phyloP scores from a whole-genome alignment of 2,797 vertebrate species.

The Champsocephalus gunnari region DNA sequence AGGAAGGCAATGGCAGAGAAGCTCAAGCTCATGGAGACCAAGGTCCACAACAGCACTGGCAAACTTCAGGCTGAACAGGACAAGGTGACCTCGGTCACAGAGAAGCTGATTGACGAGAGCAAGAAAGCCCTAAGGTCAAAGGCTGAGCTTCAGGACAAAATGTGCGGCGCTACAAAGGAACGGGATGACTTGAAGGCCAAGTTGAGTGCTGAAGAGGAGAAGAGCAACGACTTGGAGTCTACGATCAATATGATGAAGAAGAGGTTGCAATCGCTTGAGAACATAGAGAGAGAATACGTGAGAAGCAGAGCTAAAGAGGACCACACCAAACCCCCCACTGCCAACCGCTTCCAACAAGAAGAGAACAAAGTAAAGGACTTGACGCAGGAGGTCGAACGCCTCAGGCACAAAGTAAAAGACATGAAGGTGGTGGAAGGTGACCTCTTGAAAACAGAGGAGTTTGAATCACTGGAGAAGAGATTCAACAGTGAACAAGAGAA shows the following conservation, averaged over 20 bases:
- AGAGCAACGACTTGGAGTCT: slow-evolving; percentile 91
- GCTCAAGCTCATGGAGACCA: slow-evolving; percentile 95
- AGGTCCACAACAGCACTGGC: slow-evolving; percentile 89
- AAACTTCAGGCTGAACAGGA: slow-evolving; percentile 94
- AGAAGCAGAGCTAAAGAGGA: slow-evolving; percentile 93
- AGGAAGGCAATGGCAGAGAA: slow-evolving; percentile 94
- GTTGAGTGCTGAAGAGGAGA: slow-evolving; percentile 92
- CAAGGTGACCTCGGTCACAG: slow-evolving; percentile 92
- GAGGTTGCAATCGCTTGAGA: slow-evolving; percentile 93
- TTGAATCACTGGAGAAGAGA: slow-evolving; percentile 91
- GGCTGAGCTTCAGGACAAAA: slow-evolving; percentile 94
- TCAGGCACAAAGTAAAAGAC: slow-evolving; percentile 92
- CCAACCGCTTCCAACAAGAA: slow-evolving; percentile 90
- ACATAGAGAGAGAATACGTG: slow-evolving; percentile 90
- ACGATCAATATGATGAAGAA: slow-evolving; percentile 93
- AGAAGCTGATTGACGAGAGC: slow-evolving; percentile 96
- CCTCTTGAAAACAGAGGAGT: slow-evolving; percentile 92
- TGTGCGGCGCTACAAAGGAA: slow-evolving; percentile 90
- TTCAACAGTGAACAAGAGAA: slow-evolving; percentile 90
- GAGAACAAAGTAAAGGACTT: slow-evolving; percentile 97
- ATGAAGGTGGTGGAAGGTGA: slow-evolving; percentile 94
- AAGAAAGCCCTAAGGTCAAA: slow-evolving; percentile 94
- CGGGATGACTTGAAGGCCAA: slow-evolving; percentile 92
- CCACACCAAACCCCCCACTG: slow-evolving; percentile 82
- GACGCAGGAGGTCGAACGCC: slow-evolving; percentile 94